Conservation (phyloP, 2,113 vertebrate genomes). For the Zonotrichia leucophrys region DNA sequence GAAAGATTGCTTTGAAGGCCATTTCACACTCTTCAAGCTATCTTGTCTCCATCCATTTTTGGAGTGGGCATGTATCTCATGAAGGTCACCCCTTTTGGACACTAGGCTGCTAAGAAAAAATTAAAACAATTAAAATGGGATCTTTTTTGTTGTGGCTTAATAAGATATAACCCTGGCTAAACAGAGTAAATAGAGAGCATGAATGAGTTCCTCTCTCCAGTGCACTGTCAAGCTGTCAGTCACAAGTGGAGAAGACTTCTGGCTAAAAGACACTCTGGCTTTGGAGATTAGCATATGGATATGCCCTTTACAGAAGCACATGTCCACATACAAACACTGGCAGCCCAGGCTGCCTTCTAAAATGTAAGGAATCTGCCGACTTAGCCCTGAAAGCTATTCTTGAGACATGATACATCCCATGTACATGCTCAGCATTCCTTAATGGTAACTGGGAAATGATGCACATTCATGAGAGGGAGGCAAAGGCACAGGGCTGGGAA, state of each 20-base stretch:
- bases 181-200: not conserved
- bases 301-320: not conserved
- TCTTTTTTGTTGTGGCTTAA: not conserved
- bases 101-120: not conserved
- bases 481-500: slow-evolving; percentile 1
- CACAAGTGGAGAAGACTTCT: slow-evolving; percentile 18
- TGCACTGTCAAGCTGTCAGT: slow-evolving; percentile 20
- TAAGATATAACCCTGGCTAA: slow-evolving; percentile 11
- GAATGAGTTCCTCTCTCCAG: not conserved
- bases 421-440: not conserved
- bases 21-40: not conserved
- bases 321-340: not conserved
- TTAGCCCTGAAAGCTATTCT: slow-evolving; percentile 40
- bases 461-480: not conserved
- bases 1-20: not conserved
- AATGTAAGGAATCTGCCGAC: slow-evolving; percentile 13
- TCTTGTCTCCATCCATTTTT: not conserved
- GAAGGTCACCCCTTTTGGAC: slow-evolving; percentile 20
- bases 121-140: slow-evolving; percentile 31
- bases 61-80: not conserved
- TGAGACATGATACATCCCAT: not conserved
- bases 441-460: not conserved
- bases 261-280: slow-evolving; percentile 4
- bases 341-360: not conserved
- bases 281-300: slow-evolving; percentile 28